phyloP scores from a whole-genome alignment of 2,888 invertebrate genomes.

The Cephus nigrinus region DNA sequence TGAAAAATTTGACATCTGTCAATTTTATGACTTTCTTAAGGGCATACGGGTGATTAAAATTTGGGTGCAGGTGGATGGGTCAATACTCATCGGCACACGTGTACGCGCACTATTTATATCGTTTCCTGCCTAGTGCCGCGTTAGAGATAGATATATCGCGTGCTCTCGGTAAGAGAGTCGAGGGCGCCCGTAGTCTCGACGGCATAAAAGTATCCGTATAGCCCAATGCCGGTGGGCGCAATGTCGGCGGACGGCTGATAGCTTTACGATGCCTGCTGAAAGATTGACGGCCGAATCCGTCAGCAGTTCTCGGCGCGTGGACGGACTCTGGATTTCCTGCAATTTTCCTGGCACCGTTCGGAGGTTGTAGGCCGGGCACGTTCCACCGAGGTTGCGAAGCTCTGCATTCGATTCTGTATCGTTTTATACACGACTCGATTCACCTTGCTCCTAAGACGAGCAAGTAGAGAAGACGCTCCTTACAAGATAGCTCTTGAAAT shows the following conservation, averaged over 20 bases:
- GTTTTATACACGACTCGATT: neutral
- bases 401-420: slow-evolving; percentile 41
- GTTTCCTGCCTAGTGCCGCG: slow-evolving; percentile 45
- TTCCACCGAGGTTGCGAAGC: slow-evolving; percentile 44
- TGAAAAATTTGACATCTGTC: neutral
- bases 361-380: slow-evolving; percentile 51
- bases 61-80: neutral
- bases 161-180: slow-evolving; percentile 14
- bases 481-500: neutral
- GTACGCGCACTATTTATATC: slow-evolving; percentile 44
- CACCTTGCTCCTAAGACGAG: neutral
- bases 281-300: slow-evolving; percentile 63
- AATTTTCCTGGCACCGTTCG: slow-evolving; percentile 36
- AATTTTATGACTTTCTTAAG: neutral
- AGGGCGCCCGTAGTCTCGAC: neutral
- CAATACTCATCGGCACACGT: neutral
- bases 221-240: slow-evolving; percentile 34
- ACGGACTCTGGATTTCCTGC: slow-evolving; percentile 48
- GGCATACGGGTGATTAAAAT: neutral
- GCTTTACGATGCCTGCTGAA: slow-evolving; percentile 56
- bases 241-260: slow-evolving; percentile 41
- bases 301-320: slow-evolving; percentile 50
- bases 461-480: neutral
- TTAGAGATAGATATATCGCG: slow-evolving; percentile 45
- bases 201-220: slow-evolving; percentile 30